Evolutionary conservation across 2,113 vertebrate genomes (phyloP), one percentile per base, ranked within the genome.

Genomic region (Leptodactylus fuscus): DNA sequence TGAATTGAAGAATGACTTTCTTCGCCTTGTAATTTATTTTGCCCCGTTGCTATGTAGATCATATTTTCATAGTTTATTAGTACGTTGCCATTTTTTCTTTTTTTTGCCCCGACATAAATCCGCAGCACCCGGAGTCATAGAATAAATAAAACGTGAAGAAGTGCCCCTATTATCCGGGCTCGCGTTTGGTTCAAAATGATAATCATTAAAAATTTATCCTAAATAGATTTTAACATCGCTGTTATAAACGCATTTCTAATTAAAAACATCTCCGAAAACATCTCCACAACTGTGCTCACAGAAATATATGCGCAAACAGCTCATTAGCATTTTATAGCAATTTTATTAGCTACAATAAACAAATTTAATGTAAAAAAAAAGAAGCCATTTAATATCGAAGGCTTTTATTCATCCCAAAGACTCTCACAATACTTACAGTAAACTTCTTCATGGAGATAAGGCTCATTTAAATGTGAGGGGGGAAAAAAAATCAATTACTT

Each of bases 341-440:
- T 81, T 86, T 86, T 86, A 86, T 86, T 86, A 86, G 77, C 84
- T 46, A 60, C 84, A 86, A 81, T 86, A 86, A 86, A 86, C 84
- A 86, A 73, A 86, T 86, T 80, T 80, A 73, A 86, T 81, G 84
- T 73, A 86, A 73, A 85, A 51, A 78, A 51, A 78, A 71, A 80
- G 44, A 85, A 86, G 7, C 51, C 38, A 60, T 71, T 81, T 86
- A 81, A 79, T 85, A 80, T 85, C 60, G 29, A 78, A 48, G 55
- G 49, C 62, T 81, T 86, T 80, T 86, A 80, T 86, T 62, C 67
- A 81, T 80, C 65, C 27, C n/a, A 12, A 55, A 60, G 22, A 60
- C 32, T 69, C 49, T 60, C 38, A 44, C 71, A 73, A 55, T 86
- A 73, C 48, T 86, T 81, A 86, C 65, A 81, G 84, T 86, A 81